phyloP scores from a whole-genome alignment of 1,140 invertebrate species.

The Drosophila azteca region DNA sequence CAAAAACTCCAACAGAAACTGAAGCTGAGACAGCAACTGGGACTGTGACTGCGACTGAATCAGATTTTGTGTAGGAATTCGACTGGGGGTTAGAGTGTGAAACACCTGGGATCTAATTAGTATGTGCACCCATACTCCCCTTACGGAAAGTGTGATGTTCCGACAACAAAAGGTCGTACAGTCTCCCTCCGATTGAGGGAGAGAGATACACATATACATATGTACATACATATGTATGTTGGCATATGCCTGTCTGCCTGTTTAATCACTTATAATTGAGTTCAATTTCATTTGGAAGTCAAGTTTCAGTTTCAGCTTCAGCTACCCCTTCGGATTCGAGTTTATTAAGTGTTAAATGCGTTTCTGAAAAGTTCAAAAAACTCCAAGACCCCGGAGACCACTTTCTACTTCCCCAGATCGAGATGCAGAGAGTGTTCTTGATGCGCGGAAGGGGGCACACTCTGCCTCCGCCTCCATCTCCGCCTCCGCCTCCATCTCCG shows the following conservation, averaged over 20 bases:
- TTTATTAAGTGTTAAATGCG: slow-evolving; percentile 72
- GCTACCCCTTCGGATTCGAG: slow-evolving; percentile 44
- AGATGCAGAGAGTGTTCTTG: not conserved
- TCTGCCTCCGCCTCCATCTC: not conserved
- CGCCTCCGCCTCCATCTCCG: slow-evolving; percentile 7
- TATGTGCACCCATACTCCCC: slow-evolving; percentile 43
- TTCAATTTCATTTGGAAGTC: slow-evolving; percentile 53
- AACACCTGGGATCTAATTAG: slow-evolving; percentile 50
- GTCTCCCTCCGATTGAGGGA: not conserved
- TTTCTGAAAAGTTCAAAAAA: slow-evolving; percentile 64
- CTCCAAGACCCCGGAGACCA: slow-evolving; percentile 12
- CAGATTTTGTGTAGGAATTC: not conserved
- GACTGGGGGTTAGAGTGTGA: not conserved
- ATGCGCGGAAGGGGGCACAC: not conserved
- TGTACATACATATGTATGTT: not conserved
- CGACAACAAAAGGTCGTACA: slow-evolving; percentile 1
- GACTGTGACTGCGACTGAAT: not conserved
- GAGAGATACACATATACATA: too few species aligned
- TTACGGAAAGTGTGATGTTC: slow-evolving; percentile 7
- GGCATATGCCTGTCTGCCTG: slow-evolving; percentile 28
- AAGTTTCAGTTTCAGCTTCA: slow-evolving; percentile 17
- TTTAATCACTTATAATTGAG: slow-evolving; percentile 68
- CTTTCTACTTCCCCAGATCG: not conserved
- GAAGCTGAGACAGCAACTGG: not conserved
- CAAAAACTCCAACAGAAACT: slow-evolving; percentile 13